phyloP scores from a whole-genome alignment of 2,113 vertebrate species.

The Nothobranchius kuhntae region DNA sequence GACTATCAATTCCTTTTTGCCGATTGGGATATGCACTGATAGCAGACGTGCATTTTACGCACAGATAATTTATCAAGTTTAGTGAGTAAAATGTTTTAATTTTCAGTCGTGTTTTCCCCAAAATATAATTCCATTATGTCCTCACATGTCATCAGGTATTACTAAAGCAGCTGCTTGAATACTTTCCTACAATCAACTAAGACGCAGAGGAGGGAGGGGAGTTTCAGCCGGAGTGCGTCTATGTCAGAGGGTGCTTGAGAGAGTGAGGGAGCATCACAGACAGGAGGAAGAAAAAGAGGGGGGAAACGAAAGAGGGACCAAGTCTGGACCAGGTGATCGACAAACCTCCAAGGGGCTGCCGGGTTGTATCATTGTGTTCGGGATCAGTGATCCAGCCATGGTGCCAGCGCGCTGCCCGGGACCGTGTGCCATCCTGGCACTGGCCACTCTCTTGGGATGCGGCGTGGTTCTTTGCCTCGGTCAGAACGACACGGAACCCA shows the following conservation, averaged over 20 bases:
- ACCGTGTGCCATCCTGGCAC: conserved; percentile 82
- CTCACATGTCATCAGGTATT: conserved; percentile 70
- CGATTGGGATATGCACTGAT: not conserved
- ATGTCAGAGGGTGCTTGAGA: conserved; percentile 69
- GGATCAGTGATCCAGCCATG: conserved; percentile 80
- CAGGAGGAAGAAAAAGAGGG: conserved; percentile 47
- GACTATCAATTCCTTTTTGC: not conserved
- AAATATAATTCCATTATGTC: conserved; percentile 18
- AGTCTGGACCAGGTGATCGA: conserved; percentile 81
- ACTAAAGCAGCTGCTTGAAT: conserved; percentile 65
- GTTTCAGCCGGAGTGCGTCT: conserved; percentile 59
- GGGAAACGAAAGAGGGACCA: conserved; percentile 69
- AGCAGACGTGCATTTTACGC: conserved; percentile 41
- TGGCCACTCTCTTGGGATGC: conserved; percentile 83
- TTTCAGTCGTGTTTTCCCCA: not conserved
- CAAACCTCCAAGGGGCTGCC: conserved; percentile 82
- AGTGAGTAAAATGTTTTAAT: not conserved
- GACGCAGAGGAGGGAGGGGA: conserved; percentile 70
- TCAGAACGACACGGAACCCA: conserved; percentile 97
- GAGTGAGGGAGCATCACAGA: conserved; percentile 64
- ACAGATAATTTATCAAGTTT: not conserved
- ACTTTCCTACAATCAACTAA: conserved; percentile 68
- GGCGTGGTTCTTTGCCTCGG: conserved; percentile 81
- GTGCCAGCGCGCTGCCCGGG: conserved; percentile 78
- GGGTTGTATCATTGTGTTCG: conserved; percentile 74